phyloP scores from a whole-genome alignment of 2,888 invertebrate genomes.

The Eumacrocentrus americanus region DNA sequence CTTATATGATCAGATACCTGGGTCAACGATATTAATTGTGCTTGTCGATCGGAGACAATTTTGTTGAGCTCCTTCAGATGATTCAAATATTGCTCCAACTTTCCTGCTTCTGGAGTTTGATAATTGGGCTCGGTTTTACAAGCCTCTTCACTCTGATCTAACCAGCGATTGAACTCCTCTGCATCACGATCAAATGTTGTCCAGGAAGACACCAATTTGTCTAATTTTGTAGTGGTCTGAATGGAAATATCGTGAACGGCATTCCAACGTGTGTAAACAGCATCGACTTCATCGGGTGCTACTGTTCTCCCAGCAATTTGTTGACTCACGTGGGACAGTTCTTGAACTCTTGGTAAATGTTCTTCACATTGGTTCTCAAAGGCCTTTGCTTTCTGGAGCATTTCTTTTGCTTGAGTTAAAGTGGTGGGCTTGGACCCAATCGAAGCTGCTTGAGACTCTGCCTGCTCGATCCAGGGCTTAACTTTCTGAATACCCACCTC shows the following conservation, averaged over 20 bases:
- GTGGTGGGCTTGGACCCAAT: slow-evolving; percentile 77
- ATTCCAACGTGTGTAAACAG: slow-evolving; percentile 83
- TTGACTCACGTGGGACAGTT: slow-evolving; percentile 75
- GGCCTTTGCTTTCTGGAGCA: slow-evolving; percentile 74
- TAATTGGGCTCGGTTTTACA: slow-evolving; percentile 68
- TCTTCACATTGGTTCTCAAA: slow-evolving; percentile 81
- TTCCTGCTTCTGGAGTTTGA: slow-evolving; percentile 75
- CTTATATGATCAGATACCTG: slow-evolving; percentile 82
- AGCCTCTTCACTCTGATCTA: slow-evolving; percentile 70
- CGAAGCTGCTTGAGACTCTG: slow-evolving; percentile 79
- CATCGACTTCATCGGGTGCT: slow-evolving; percentile 84
- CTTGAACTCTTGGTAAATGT: slow-evolving; percentile 76
- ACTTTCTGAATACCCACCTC: slow-evolving; percentile 79
- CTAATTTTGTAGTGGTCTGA: slow-evolving; percentile 79
- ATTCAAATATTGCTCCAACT: slow-evolving; percentile 77
- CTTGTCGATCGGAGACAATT: slow-evolving; percentile 85
- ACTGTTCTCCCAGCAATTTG: slow-evolving; percentile 77
- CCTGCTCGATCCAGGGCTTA: slow-evolving; percentile 87
- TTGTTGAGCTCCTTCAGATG: slow-evolving; percentile 82
- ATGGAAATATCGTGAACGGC: slow-evolving; percentile 80
- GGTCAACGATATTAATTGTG: slow-evolving; percentile 78
- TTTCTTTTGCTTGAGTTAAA: slow-evolving; percentile 80
- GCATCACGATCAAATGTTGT: slow-evolving; percentile 80
- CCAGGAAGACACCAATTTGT: slow-evolving; percentile 82
- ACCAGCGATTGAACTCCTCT: slow-evolving; percentile 79